Evolutionary conservation across 2,797 vertebrate species (phyloP).

Genomic region (Leucoraja ocellata): DNA sequence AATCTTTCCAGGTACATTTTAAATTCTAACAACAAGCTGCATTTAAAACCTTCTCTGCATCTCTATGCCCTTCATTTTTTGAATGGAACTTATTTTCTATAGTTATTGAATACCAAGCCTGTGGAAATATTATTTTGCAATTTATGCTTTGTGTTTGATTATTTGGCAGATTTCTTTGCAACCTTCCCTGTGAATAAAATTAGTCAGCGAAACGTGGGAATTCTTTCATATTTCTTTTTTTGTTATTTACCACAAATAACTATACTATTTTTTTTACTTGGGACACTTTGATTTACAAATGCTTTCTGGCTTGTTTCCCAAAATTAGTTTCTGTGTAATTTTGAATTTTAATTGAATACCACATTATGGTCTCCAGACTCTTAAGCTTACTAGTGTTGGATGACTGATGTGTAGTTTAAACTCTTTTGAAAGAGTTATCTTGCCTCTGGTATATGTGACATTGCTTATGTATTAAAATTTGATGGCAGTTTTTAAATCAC

Average conservation of each 20-base stretch:
- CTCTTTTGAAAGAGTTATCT: not conserved
- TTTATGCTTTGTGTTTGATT: not conserved
- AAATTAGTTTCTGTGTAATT: not conserved
- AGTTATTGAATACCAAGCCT: not conserved
- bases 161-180: not conserved
- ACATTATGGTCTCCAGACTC: not conserved
- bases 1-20: not conserved
- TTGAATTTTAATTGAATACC: not conserved
- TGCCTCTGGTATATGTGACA: constrained; percentile 28
- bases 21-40: not conserved
- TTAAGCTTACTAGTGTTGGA: not conserved
- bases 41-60: not conserved
- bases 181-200: not conserved
- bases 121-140: not conserved
- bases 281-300: not conserved
- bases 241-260: not conserved
- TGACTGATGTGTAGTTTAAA: not conserved
- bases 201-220: not conserved
- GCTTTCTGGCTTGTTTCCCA: not conserved
- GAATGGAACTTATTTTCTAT: not conserved
- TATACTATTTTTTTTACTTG: not conserved
- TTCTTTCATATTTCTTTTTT: not conserved
- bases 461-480: constrained; percentile 38
- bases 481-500: constrained; percentile 46
- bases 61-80: not conserved